Conservation (phyloP, 2,113 vertebrate species). For the Carassius auratus region DNA sequence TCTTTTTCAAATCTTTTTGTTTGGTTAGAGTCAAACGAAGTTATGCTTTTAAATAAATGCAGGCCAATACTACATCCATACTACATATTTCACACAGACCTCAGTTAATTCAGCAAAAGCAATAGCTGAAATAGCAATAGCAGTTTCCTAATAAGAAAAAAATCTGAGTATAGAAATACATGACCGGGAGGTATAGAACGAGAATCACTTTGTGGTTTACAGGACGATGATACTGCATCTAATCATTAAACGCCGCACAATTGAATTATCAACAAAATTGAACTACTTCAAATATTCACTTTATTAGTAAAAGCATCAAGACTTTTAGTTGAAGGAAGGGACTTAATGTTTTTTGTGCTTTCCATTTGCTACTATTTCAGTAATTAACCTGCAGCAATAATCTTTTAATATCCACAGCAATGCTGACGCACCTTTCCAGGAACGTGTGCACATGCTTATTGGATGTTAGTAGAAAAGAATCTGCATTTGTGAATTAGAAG, state of each 20-base stretch:
- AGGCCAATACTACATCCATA: background rate
- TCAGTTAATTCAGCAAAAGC: slow-evolving; percentile 52
- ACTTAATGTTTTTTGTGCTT: slow-evolving; percentile 26
- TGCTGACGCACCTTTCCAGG: background rate
- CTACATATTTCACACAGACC: slow-evolving; percentile 42
- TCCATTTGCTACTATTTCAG: slow-evolving; percentile 12
- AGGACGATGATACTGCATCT: slow-evolving; percentile 34
- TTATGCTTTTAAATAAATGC: background rate
- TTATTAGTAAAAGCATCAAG: slow-evolving; percentile 18
- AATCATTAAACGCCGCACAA: slow-evolving; percentile 19
- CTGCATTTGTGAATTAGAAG: slow-evolving; percentile 46
- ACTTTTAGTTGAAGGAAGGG: slow-evolving; percentile 24
- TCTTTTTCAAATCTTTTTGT: slow-evolving; percentile 52
- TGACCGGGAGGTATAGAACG: slow-evolving; percentile 26
- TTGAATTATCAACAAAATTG: slow-evolving; percentile 33
- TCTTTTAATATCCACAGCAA: background rate
- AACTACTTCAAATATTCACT: slow-evolving; percentile 39
- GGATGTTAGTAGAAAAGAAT: slow-evolving; percentile 31
- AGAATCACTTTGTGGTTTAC: slow-evolving; percentile 37
- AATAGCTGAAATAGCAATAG: slow-evolving; percentile 52
- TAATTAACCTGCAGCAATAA: background rate
- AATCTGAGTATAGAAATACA: slow-evolving; percentile 24
- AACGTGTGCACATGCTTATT: background rate
- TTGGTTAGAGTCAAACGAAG: slow-evolving; percentile 28
- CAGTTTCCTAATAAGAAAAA: slow-evolving; percentile 46